Conservation (phyloP, 2,888 invertebrate genomes). For the Junonia oenone region DNA sequence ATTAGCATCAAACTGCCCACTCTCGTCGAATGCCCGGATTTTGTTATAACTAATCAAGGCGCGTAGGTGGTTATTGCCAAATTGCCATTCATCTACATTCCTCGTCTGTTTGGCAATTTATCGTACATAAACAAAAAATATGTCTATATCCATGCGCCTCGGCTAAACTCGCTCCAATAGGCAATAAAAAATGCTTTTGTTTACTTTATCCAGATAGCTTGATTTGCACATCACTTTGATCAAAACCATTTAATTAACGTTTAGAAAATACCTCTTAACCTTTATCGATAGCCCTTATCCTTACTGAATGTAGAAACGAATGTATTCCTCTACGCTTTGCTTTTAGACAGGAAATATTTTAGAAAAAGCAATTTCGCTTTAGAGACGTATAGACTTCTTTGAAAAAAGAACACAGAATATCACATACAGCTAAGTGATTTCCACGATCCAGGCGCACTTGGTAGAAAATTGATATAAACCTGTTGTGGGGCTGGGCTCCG, state of each 20-base stretch:
- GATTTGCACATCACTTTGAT: constrained; percentile 7
- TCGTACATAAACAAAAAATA: constrained; percentile 26
- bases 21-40: constrained; percentile 26
- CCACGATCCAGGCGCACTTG: constrained; percentile 68
- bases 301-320: too few species aligned
- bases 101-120: constrained; percentile 22
- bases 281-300: background rate
- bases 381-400: constrained; percentile 34
- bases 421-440: constrained; percentile 62
- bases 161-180: background rate
- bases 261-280: background rate
- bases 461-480: constrained; percentile 77
- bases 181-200: constrained; percentile 21
- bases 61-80: constrained; percentile 18
- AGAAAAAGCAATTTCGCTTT: constrained; percentile 7
- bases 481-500: constrained; percentile 60
- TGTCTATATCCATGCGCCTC: background rate
- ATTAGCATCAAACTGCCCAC: constrained; percentile 12
- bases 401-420: constrained; percentile 44
- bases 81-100: constrained; percentile 16
- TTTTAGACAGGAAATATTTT: background rate
- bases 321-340: background rate
- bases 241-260: background rate
- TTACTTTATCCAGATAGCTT: constrained; percentile 11
- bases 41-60: constrained; percentile 19